Conservation (phyloP, 2,113 vertebrate genomes). For the Marcusenius ussheri region DNA sequence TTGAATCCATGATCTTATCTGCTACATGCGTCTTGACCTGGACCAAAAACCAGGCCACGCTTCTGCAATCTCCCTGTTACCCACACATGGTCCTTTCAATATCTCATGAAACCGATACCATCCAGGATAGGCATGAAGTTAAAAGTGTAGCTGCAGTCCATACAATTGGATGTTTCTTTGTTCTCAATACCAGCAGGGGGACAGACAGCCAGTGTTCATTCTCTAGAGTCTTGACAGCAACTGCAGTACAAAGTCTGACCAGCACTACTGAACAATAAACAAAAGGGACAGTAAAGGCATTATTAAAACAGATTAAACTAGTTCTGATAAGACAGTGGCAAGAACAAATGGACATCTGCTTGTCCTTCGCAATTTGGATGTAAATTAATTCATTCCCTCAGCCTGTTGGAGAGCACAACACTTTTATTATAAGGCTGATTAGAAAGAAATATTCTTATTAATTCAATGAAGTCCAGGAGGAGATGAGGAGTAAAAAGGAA, state of each 20-base stretch:
- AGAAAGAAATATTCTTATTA: slow-evolving; percentile 2
- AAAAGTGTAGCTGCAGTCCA: neutral
- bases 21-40: neutral
- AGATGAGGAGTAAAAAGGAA: neutral
- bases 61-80: neutral
- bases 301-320: neutral
- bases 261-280: neutral
- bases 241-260: neutral
- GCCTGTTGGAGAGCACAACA: neutral
- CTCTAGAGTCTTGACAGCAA: neutral
- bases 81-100: neutral
- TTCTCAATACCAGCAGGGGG: neutral
- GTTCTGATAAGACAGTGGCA: neutral
- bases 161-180: neutral
- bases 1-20: neutral
- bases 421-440: slow-evolving; percentile 8
- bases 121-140: neutral
- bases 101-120: neutral
- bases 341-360: neutral
- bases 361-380: neutral
- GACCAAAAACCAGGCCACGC: neutral
- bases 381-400: slow-evolving; percentile 15
- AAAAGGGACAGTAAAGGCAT: neutral
- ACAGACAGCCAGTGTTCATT: neutral
- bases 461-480: slow-evolving; percentile 5